Percentiles rank a stretch among this genome's conserved stretches.
Evolutionary conservation across 1,140 invertebrate species (phyloP).

Genomic region (Hycleus cichorii): DNA sequence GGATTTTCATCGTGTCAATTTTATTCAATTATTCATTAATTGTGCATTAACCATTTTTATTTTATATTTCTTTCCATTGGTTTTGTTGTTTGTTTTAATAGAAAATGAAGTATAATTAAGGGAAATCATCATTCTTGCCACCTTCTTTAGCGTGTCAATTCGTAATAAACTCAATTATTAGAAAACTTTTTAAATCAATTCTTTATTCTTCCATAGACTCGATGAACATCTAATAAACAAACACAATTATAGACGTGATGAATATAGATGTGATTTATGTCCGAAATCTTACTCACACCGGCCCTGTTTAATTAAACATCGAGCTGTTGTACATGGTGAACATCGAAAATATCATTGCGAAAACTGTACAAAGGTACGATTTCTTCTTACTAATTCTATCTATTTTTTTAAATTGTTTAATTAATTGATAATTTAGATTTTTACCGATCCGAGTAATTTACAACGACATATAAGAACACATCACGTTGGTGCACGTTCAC

Average conservation of each 20-base stretch:
- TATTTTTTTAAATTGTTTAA: not conserved
- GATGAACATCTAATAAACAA: constrained; percentile 70
- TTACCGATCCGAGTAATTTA: constrained; percentile 91
- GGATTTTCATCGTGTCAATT: too few species aligned
- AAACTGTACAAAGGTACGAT: constrained; percentile 80
- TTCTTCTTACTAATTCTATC: not conserved
- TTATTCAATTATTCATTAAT: too few species aligned
- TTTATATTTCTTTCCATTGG: too few species aligned
- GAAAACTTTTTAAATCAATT: not conserved
- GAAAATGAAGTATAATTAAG: too few species aligned
- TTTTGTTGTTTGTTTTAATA: too few species aligned
- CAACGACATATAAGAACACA: constrained; percentile 92
- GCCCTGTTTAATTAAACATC: constrained; percentile 73
- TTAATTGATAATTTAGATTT: constrained; percentile 52
- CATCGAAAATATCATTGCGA: constrained; percentile 82
- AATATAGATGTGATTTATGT: constrained; percentile 80
- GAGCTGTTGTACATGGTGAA: constrained; percentile 70
- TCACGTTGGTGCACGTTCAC: constrained; percentile 86
- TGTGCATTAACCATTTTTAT: too few species aligned
- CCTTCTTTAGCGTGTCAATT: not conserved
- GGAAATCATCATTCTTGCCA: too few species aligned
- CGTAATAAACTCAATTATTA: not conserved
- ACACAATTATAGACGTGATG: constrained; percentile 67
- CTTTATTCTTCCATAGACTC: constrained; percentile 49
- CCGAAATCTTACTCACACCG: constrained; percentile 75